These are phyloP conservation scores for Gallinago media DNA, from an alignment of 2,113 vertebrate genomes.

Conservation along the genomic window DNA sequence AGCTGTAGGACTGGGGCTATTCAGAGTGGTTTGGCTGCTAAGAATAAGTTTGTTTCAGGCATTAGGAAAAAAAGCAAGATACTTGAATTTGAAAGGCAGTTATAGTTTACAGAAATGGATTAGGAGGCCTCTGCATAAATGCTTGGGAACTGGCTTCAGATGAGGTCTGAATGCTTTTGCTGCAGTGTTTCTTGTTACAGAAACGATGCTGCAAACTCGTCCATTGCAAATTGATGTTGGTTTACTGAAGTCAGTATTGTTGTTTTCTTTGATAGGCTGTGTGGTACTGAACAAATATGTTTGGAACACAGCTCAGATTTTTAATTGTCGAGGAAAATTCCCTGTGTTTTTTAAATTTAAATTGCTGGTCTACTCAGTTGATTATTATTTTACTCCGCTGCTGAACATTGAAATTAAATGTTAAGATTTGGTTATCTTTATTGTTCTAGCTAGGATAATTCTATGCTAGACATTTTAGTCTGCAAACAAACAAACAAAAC, in stretches of 20 bases:
- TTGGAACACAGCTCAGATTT: neutral
- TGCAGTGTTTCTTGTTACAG: rapidly evolving
- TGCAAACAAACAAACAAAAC: neutral
- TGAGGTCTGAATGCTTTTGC: neutral
- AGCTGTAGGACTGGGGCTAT: neutral
- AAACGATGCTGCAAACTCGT: neutral
- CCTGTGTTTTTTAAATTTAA: neutral
- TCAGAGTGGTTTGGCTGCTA: neutral
- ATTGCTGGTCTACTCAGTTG: neutral
- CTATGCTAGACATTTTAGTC: neutral
- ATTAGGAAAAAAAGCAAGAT: neutral
- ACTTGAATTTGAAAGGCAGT: neutral
- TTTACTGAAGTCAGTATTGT: neutral
- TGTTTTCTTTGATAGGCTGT: neutral
- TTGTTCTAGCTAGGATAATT: neutral
- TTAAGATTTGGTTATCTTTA: neutral
- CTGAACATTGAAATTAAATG: neutral
- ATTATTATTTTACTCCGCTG: neutral
- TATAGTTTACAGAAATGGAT: neutral
- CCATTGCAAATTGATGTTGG: neutral
- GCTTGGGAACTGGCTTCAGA: neutral
- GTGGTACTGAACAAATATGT: neutral
- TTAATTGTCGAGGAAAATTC: neutral
- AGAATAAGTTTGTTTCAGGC: neutral
- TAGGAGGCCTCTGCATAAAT: neutral